A percentile compares a stretch with the other conserved stretches of the same genome.
Conservation (phyloP, 2,113 vertebrate genomes). For the Alethe castanea region DNA sequence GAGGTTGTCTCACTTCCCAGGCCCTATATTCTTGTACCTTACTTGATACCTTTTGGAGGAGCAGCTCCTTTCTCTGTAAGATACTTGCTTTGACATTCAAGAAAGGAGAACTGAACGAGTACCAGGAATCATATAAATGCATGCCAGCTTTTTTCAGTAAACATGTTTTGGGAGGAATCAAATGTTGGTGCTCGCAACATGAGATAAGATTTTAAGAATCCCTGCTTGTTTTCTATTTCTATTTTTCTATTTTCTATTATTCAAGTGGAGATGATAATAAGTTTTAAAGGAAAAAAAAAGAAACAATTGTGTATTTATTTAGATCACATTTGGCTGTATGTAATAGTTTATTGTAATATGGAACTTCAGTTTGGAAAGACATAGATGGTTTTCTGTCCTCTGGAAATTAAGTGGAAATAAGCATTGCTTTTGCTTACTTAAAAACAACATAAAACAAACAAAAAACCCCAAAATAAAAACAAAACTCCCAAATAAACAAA, state of each 20-base stretch:
- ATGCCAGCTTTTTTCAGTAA: not conserved
- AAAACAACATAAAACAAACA: not conserved
- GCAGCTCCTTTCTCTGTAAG: not conserved
- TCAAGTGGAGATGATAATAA: not conserved
- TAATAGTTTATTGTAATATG: not conserved
- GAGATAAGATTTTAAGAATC: not conserved
- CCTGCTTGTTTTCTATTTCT: not conserved
- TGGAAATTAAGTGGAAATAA: not conserved
- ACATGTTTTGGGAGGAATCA: not conserved
- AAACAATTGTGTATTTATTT: not conserved
- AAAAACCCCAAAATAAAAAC: not conserved
- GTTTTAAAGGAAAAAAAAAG: not conserved
- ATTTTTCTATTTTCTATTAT: not conserved
- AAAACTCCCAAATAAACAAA: not conserved
- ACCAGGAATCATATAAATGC: not conserved
- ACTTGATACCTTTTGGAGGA: not conserved
- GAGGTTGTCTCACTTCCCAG: not conserved
- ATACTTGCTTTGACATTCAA: not conserved
- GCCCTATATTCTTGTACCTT: not conserved
- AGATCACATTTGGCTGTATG: not conserved
- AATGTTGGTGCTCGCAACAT: not conserved
- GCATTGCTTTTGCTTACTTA: not conserved
- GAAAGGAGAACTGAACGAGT: fast-evolving
- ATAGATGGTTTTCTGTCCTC: not conserved
- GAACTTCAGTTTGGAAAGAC: not conserved